phyloP scores from a whole-genome alignment of 2,797 vertebrate species.

The Eleutherodactylus coqui region DNA sequence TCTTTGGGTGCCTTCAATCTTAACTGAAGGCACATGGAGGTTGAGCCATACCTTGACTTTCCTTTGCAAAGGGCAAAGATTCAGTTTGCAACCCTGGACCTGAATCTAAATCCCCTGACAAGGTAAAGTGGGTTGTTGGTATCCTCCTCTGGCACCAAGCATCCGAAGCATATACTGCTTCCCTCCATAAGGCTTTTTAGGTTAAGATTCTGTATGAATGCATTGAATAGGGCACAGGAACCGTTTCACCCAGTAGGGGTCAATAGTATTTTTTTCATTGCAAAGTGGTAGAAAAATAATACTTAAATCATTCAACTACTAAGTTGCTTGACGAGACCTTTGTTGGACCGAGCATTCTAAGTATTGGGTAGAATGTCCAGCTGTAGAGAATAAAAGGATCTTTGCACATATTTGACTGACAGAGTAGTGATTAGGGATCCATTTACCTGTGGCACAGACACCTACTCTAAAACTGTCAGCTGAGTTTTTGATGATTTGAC shows the following conservation, averaged over 20 bases:
- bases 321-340: background rate
- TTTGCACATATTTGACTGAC: conserved; percentile 1
- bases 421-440: background rate
- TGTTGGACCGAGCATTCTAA: background rate
- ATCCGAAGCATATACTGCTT: background rate
- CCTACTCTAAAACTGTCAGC: conserved; percentile 22
- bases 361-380: background rate
- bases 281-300: background rate
- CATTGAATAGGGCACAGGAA: background rate
- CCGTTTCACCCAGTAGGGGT: background rate
- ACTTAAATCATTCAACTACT: background rate
- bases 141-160: background rate
- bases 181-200: background rate
- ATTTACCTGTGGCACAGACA: background rate
- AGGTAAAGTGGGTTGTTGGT: background rate
- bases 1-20: background rate
- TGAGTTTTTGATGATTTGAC: conserved; percentile 11
- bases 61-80: no score
- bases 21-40: background rate
- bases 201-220: background rate
- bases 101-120: background rate
- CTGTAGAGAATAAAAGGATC: background rate
- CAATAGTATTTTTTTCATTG: background rate
- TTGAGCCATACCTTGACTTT: background rate
- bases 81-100: background rate